Conservation (phyloP, 2,113 vertebrate genomes). For the Sakesphorus luctuosus region DNA sequence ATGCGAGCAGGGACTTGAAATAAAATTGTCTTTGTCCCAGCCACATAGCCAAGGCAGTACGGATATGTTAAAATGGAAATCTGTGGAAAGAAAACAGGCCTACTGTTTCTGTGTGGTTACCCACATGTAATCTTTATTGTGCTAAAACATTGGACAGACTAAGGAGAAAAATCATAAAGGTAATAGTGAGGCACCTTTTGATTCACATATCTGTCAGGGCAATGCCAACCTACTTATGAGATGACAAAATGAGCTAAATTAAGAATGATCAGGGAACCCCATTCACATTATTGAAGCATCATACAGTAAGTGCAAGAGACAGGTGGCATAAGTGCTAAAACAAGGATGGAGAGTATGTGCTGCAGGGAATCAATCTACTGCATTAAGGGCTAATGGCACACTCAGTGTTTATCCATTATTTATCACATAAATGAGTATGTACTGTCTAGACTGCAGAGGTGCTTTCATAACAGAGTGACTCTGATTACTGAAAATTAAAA, state of each 20-base stretch:
- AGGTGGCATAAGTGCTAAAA: conserved; percentile 59
- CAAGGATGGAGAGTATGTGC: conserved; percentile 40
- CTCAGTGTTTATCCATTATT: conserved; percentile 75
- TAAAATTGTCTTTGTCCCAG: background rate
- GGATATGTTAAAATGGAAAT: background rate
- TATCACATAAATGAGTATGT: conserved; percentile 66
- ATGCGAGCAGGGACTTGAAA: background rate
- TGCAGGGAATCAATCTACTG: conserved; percentile 62
- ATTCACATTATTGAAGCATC: conserved; percentile 23
- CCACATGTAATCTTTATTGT: background rate
- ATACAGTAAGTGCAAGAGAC: conserved; percentile 34
- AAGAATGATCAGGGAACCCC: conserved; percentile 55
- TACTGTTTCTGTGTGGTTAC: background rate
- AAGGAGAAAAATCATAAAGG: background rate
- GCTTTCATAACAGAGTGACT: conserved; percentile 55
- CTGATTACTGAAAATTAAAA: conserved; percentile 67
- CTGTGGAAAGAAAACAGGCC: background rate
- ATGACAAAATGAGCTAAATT: conserved; percentile 57
- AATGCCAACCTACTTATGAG: conserved; percentile 4
- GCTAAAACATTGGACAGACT: background rate
- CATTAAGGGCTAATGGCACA: conserved; percentile 62
- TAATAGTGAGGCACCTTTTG: background rate
- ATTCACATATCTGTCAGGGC: background rate
- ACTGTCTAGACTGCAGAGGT: conserved; percentile 67
- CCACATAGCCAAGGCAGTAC: background rate